Conservation (phyloP, 1,140 invertebrate species). For the Lordiphosa collinella region DNA sequence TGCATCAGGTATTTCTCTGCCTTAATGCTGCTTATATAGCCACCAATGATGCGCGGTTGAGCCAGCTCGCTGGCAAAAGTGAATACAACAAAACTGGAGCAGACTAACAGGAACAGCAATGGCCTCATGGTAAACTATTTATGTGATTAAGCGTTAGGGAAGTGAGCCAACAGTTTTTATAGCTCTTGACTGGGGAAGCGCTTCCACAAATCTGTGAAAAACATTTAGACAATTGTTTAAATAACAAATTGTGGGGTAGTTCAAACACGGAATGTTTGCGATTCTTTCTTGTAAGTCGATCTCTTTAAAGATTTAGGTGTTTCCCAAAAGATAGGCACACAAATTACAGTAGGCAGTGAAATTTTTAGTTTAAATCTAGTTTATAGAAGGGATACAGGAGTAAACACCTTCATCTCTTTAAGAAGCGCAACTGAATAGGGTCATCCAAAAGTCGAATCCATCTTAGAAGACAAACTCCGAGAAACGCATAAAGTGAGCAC, state of each 20-base stretch:
- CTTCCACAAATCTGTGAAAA: conserved; percentile 33
- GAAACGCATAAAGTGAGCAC: too few species aligned
- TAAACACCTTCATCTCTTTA: too few species aligned
- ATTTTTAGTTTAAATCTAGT: too few species aligned
- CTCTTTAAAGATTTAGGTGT: too few species aligned
- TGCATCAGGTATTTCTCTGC: conserved; percentile 52
- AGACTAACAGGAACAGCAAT: conserved; percentile 14
- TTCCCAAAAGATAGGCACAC: too few species aligned
- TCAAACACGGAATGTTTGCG: neutral
- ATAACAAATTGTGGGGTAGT: neutral
- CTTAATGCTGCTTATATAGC: conserved; percentile 32
- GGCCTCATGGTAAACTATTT: conserved; percentile 10
- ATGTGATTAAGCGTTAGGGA: neutral
- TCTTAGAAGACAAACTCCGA: too few species aligned
- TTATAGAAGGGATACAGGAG: too few species aligned
- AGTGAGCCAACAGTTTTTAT: conserved; percentile 27
- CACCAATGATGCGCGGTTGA: conserved; percentile 58
- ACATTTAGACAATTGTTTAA: conserved; percentile 65
- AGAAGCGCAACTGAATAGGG: too few species aligned
- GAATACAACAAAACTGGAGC: neutral
- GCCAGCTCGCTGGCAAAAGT: neutral
- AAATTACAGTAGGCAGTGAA: too few species aligned
- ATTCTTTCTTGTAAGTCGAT: too few species aligned
- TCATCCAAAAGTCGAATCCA: too few species aligned
- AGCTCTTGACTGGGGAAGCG: neutral